Evolutionary conservation across 2,888 invertebrate genomes (phyloP), one percentile per base, ranked within the genome.

Genomic region (Drosophila acutilabella): DNA sequence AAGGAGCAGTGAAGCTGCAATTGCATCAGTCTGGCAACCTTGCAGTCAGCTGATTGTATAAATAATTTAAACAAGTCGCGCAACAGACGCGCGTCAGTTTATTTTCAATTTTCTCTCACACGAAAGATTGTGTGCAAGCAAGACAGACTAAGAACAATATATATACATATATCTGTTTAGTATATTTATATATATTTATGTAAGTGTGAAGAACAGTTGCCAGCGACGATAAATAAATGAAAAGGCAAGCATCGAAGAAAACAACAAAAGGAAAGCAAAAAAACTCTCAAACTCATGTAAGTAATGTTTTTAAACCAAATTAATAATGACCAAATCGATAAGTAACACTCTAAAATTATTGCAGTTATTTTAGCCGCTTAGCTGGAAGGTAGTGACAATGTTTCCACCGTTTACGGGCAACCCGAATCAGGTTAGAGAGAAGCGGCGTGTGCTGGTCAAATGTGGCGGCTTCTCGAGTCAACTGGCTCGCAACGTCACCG

Each of bases 391-490:
- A 50, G 2, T 3, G 20, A 45, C n/a, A 23, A 74, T 71, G 77
- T 13, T 75, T 40, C 58, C 54, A 7, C 8, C 56, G 2, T 57
- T 59, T 13, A 56, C 33, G 30, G 68, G 56, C 2, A 60, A 74
- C 33, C 50, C 18, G 36, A 56, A 70, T 26, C 18, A 62, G n/a
- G 2, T n/a, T 16, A 41, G 40, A 47, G 41, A 65, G 5, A 30
- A 60, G 11, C 38, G 50, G 6, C 71, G 92, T 56, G 87, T 94
- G 7, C 92, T 94, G 68, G 93, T 94, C 23, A 91, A 94, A 86
- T 94, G 95, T 72, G 97, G 97, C 0, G 97, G 97, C 14, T 96
- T 97, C 92, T 95, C 96, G 1, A 95, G 96, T 7, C 97, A 97
- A 91, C 93, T 97, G 74, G 95, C 95, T 6, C 95, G 94, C 67